Evolutionary conservation across 2,888 invertebrate species (phyloP), one percentile per base, ranked within the genome.

Genomic region (Cecidostiba fungosa): DNA sequence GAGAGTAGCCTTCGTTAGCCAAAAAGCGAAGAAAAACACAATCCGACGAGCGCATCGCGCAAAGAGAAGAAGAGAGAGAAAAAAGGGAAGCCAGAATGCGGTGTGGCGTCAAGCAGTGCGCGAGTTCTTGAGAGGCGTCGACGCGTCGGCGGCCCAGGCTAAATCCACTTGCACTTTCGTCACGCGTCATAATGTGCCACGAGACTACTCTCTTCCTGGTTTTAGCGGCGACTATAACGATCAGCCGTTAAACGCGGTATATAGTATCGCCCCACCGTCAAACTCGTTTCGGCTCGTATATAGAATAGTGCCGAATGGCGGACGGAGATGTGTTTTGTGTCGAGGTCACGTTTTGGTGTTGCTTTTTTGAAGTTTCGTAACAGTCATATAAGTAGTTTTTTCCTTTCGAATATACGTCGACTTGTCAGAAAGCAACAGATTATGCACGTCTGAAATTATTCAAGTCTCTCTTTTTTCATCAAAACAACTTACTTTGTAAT

Each of bases 131-230:
- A 19, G 16, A 77, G 66, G n/a, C 54, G 54, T 74, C 84, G 66
- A 47, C 72, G 39, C 26, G 66, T 43, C 66, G 73, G 36, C 39
- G 74, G 43, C 73, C 5, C 54, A 43, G 50, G 16, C 73, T 69
- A 83, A 83, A 85, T 79, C 77, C 66, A 39, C 83, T 77, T 72
- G 43, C 70, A 23, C 77, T 83, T 82, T 83, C 76, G 79, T 82
- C 77, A 59, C 59, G 79, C 76, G 50, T 86, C 72, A 50, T 82
- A 86, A 86, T 79, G 47, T 19, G 19, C 32, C 23, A 70, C 72
- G 82, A 82, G 66, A n/a, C 43, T 43, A 29, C 32, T 19, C 26
- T 29, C 50, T 72, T 74, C 74, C 50, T 74, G 39, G 16, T 66
- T 50, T 8, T 12, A 14, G 36, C 8, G 23, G 77, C 32, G 29